phyloP scores from a whole-genome alignment of 2,113 vertebrate genomes.

The Colius striatus region DNA sequence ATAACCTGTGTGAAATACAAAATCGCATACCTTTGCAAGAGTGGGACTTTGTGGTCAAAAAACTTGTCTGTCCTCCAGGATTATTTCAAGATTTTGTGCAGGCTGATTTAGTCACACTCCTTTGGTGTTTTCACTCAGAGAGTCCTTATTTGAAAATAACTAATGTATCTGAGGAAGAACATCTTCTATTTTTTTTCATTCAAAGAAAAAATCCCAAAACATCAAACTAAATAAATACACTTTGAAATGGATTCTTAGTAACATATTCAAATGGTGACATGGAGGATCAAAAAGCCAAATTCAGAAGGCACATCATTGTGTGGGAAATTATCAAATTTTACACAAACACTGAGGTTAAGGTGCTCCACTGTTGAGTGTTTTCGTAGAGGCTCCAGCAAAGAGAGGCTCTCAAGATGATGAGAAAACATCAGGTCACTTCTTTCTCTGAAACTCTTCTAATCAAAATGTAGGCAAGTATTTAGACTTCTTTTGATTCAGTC shows the following conservation, averaged over 20 bases:
- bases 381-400: not conserved
- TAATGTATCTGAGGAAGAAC: not conserved
- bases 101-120: not conserved
- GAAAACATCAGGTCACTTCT: not conserved
- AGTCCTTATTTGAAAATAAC: not conserved
- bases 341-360: not conserved
- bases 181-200: not conserved
- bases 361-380: not conserved
- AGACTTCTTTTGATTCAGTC: not conserved
- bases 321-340: not conserved
- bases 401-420: not conserved
- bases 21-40: not conserved
- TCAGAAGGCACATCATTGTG: not conserved
- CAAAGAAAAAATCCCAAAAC: not conserved
- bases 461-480: not conserved
- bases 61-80: not conserved
- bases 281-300: not conserved
- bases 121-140: not conserved
- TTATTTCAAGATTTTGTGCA: conserved; percentile 1
- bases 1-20: not conserved
- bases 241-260: not conserved
- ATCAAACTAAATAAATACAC: not conserved
- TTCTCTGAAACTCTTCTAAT: not conserved
- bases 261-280: not conserved
- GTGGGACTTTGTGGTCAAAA: not conserved